A percentile compares a stretch with the other conserved stretches of the same genome.
Evolutionary conservation across 37 sponge, comb jelly and placozoan genomes (phyloP).

Genomic region (Geodia barretti): DNA sequence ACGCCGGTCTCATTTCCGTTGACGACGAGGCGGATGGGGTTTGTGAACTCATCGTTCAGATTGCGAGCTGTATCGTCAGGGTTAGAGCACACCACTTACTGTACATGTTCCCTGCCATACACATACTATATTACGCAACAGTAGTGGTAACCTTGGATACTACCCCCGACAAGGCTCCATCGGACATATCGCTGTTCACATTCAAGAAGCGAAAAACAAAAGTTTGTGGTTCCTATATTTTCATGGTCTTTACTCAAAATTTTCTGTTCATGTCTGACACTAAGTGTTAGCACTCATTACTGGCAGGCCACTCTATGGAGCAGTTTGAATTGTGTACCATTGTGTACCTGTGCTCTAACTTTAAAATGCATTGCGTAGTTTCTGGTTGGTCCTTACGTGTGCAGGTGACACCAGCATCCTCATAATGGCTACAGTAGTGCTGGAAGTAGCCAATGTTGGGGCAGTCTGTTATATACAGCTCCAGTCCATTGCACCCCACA

Average conservation of each 20-base stretch:
- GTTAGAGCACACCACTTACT: background rate
- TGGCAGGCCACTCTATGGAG: too few species aligned
- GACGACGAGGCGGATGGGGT: slow-evolving; percentile 21
- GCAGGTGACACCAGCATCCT: slow-evolving; percentile 52
- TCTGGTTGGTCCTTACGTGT: background rate
- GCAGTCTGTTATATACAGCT: slow-evolving; percentile 58
- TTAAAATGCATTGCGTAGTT: too few species aligned
- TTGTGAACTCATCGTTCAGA: background rate
- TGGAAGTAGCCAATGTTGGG: slow-evolving; percentile 9
- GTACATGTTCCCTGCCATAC: too few species aligned
- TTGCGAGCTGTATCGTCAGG: too few species aligned
- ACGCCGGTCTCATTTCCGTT: background rate
- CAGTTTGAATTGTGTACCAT: too few species aligned
- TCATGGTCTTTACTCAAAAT: too few species aligned
- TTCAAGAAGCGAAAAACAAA: too few species aligned
- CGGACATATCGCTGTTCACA: too few species aligned
- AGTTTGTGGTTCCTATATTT: too few species aligned
- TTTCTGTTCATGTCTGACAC: background rate
- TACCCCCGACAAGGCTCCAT: background rate
- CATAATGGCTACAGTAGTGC: slow-evolving; percentile 47
- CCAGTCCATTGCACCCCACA: slow-evolving; percentile 44
- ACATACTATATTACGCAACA: background rate
- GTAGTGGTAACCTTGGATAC: background rate
- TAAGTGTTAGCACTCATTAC: too few species aligned
- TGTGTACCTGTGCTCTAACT: too few species aligned